Conservation (phyloP, 2,888 invertebrate species). For the Prosopocoilus inquinatus region DNA sequence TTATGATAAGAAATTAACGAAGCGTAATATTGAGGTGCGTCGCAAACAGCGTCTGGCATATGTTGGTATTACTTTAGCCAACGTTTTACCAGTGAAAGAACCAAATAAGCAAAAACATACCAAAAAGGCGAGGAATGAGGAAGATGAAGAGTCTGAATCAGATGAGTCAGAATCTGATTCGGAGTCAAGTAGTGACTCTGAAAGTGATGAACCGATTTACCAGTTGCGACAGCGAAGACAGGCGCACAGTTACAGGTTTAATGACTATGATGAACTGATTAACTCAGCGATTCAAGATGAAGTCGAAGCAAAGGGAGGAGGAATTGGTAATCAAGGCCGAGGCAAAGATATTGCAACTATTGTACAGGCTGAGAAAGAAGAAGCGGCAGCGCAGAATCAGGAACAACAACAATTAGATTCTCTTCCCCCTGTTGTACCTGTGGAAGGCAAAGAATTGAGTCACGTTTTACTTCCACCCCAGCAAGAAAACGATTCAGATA, state of each 20-base stretch:
- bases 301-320: conserved; percentile 70
- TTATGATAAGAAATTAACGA: conserved; percentile 70
- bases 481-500: conserved; percentile 44
- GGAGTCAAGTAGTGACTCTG: conserved; percentile 36
- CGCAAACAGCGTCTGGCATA: conserved; percentile 70
- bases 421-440: conserved; percentile 26
- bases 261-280: conserved; percentile 94
- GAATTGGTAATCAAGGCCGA: conserved; percentile 77
- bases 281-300: conserved; percentile 87
- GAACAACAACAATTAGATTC: conserved; percentile 17
- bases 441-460: conserved; percentile 17
- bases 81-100: conserved; percentile 58
- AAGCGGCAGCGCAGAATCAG: conserved; percentile 30
- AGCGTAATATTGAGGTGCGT: conserved; percentile 64
- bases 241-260: conserved; percentile 80
- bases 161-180: conserved; percentile 32
- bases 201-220: conserved; percentile 75
- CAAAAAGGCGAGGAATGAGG: conserved; percentile 44
- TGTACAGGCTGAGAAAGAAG: conserved; percentile 71
- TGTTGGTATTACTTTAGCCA: conserved; percentile 72
- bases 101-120: conserved; percentile 25
- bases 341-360: conserved; percentile 94
- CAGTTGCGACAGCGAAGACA: conserved; percentile 78
- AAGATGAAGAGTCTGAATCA: conserved; percentile 29
- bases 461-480: conserved; percentile 16